Percentiles rank a stretch among this genome's conserved stretches.
Evolutionary conservation across 2,113 vertebrate species (phyloP).

Genomic region (Hyaena hyaena): DNA sequence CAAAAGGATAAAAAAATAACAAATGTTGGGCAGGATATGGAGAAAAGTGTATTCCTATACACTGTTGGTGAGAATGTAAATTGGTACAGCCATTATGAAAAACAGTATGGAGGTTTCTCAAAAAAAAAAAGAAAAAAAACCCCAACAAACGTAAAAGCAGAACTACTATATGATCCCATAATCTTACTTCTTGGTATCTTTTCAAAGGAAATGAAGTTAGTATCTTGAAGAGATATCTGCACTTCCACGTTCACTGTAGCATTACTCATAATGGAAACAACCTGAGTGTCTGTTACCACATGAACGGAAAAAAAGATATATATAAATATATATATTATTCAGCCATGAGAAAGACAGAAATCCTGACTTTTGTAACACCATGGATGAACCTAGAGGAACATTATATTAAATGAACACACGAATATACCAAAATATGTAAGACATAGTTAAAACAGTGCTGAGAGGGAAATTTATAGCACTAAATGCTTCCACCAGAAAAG

Average conservation of each 20-base stretch:
- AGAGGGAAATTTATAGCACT: background rate
- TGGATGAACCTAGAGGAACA: background rate
- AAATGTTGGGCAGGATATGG: background rate
- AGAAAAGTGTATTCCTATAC: background rate
- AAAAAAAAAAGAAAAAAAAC: background rate
- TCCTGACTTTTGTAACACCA: background rate
- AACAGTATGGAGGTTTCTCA: background rate
- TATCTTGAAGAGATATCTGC: background rate
- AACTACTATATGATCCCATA: background rate
- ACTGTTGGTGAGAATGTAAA: background rate
- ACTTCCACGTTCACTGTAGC: background rate
- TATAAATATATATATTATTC: background rate
- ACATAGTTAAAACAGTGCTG: background rate
- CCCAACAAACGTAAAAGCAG: background rate
- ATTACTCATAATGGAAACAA: background rate
- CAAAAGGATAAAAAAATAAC: background rate
- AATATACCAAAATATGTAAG: slow-evolving; percentile 6
- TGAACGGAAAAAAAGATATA: background rate
- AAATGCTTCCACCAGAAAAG: background rate
- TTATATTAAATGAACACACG: background rate
- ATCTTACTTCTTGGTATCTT: background rate
- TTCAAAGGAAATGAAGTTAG: background rate
- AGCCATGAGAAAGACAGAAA: background rate
- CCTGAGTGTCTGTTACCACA: background rate
- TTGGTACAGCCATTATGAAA: background rate